Evolutionary conservation across 2,888 invertebrate species (phyloP).

Genomic region (Orchestes rusci): DNA sequence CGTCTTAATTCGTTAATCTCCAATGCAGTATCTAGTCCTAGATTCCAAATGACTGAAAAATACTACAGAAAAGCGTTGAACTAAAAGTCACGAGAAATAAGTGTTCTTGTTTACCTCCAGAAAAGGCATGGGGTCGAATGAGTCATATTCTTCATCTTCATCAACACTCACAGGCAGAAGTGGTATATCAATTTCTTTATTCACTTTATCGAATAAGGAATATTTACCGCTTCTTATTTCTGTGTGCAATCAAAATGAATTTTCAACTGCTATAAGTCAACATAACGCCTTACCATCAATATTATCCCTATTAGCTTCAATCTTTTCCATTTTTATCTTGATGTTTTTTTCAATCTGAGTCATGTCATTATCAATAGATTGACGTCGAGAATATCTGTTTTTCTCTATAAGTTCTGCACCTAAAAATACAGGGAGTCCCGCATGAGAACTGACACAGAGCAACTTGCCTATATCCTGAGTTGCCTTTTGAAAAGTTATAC

Average conservation of each 20-base stretch:
- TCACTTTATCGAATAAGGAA: slow-evolving; percentile 13
- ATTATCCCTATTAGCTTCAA: slow-evolving; percentile 7
- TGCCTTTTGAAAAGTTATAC: no score
- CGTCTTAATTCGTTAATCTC: no score
- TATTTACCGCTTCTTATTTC: slow-evolving; percentile 15
- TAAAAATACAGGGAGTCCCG: no score
- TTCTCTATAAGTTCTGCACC: slow-evolving; percentile 18
- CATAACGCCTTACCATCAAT: slow-evolving; percentile 16
- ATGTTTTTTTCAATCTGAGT: slow-evolving; percentile 10
- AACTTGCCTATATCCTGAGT: no score
- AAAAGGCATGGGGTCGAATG: slow-evolving; percentile 16
- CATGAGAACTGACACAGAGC: no score
- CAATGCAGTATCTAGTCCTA: no score
- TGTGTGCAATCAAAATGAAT: no score
- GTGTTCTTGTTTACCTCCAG: slow-evolving; percentile 8
- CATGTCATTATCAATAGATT: slow-evolving; percentile 7
- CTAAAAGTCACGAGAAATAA: neutral
- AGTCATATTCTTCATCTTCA: slow-evolving; percentile 2
- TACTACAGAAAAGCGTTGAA: slow-evolving; percentile 5
- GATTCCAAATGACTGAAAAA: no score
- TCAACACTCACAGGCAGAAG: slow-evolving; percentile 8
- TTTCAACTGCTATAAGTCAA: no score
- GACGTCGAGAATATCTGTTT: slow-evolving; percentile 1
- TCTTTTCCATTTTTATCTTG: slow-evolving; percentile 9
- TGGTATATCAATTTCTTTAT: slow-evolving; percentile 10